A percentile compares a stretch with the other conserved stretches of the same genome.
phyloP scores from a whole-genome alignment of 2,888 invertebrate species.

The Tipula vernalis region DNA sequence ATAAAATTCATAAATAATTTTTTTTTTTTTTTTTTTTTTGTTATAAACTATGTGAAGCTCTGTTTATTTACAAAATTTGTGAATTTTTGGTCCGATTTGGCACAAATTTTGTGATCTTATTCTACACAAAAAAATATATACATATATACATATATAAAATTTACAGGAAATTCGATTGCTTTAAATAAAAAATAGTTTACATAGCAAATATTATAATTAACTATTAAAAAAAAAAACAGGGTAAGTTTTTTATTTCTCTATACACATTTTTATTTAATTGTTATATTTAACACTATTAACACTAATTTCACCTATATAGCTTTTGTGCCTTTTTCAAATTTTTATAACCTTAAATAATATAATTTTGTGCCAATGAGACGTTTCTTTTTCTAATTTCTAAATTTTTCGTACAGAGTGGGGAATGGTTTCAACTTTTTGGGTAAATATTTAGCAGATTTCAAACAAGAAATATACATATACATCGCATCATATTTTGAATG shows the following conservation, averaged over 20 bases:
- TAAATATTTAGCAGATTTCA: neutral
- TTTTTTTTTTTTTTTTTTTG: neutral
- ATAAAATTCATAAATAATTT: neutral
- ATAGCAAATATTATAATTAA: neutral
- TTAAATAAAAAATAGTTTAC: neutral
- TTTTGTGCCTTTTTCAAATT: neutral
- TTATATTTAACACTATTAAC: neutral
- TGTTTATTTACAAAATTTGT: neutral
- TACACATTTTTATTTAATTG: neutral
- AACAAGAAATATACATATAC: too few species aligned
- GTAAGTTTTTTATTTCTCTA: neutral
- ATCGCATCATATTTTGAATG: too few species aligned
- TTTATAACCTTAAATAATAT: neutral
- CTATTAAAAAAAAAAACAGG: neutral
- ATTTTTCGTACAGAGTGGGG: neutral
- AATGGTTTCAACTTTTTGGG: neutral
- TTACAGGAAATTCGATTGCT: neutral
- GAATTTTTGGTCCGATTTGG: neutral
- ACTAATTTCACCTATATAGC: neutral
- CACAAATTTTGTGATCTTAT: neutral
- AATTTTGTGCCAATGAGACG: neutral
- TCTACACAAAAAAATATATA: neutral
- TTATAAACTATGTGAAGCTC: neutral
- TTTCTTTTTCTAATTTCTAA: neutral
- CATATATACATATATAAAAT: neutral